Percentiles rank a stretch among this genome's conserved stretches.
Conservation (phyloP, 2,888 invertebrate genomes). For the Cataglyphis rosenhaueri region DNA sequence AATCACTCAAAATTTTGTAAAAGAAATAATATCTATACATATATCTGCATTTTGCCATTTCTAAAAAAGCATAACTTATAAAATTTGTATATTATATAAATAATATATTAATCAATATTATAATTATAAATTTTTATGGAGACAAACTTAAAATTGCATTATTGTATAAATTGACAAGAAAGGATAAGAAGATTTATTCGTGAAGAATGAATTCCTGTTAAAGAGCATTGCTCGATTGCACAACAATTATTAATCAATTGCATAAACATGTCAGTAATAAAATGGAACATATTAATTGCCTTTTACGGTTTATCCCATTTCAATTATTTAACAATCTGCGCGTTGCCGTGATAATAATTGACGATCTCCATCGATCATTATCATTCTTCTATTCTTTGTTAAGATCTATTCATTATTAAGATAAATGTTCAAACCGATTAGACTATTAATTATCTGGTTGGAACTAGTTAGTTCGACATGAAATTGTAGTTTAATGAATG, state of each 20-base stretch:
- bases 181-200: not conserved
- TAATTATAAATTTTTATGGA: not conserved
- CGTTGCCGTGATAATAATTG: slow-evolving; percentile 45
- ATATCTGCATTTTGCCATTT: too few species aligned
- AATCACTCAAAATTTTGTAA: too few species aligned
- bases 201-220: not conserved
- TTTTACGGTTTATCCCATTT: slow-evolving; percentile 5
- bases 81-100: too few species aligned
- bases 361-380: slow-evolving; percentile 47
- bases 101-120: too few species aligned
- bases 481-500: not conserved
- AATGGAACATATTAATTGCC: slow-evolving; percentile 49
- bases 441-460: slow-evolving; percentile 47
- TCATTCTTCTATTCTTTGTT: slow-evolving; percentile 48
- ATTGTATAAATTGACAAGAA: not conserved
- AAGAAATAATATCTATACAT: too few species aligned
- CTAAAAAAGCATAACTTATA: too few species aligned
- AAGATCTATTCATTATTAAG: slow-evolving; percentile 44
- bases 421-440: slow-evolving; percentile 25
- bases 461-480: slow-evolving; percentile 56
- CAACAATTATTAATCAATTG: slow-evolving; percentile 38
- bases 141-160: not conserved
- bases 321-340: slow-evolving; percentile 42
- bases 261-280: slow-evolving; percentile 37
- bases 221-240: not conserved